Conservation (phyloP, 2,888 invertebrate genomes). For the Cheilosia scutellata region DNA sequence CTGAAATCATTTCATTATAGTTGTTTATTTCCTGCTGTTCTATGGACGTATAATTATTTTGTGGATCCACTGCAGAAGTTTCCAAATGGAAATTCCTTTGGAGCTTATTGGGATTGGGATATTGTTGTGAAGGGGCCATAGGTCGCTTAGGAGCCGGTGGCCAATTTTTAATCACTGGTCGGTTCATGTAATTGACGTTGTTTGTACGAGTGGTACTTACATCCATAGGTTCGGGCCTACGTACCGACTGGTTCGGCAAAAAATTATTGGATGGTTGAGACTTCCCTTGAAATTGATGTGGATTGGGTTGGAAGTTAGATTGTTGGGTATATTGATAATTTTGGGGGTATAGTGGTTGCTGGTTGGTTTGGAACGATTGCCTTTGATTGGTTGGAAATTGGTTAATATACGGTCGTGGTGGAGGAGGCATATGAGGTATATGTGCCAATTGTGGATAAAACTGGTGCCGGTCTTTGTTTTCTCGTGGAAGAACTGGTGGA, state of each 20-base stretch:
- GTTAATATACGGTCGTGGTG: background rate
- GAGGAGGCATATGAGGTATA: background rate
- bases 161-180: slow-evolving; percentile 33
- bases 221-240: slow-evolving; percentile 21
- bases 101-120: slow-evolving; percentile 27
- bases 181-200: slow-evolving; percentile 57
- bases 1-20: slow-evolving; percentile 34
- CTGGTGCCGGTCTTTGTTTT: background rate
- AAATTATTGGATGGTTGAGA: slow-evolving; percentile 7
- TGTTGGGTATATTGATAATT: slow-evolving; percentile 7
- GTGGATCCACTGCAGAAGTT: slow-evolving; percentile 21
- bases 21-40: slow-evolving; percentile 13
- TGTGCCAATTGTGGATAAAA: slow-evolving; percentile 18
- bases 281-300: slow-evolving; percentile 13
- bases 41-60: slow-evolving; percentile 8
- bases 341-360: slow-evolving; percentile 8
- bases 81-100: slow-evolving; percentile 55
- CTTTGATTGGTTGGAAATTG: slow-evolving; percentile 1
- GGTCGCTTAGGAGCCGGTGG: slow-evolving; percentile 47
- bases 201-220: slow-evolving; percentile 1
- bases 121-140: slow-evolving; percentile 8
- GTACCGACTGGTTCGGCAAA: slow-evolving; percentile 16
- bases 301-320: slow-evolving; percentile 13
- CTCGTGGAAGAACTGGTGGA: slow-evolving; percentile 3
- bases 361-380: slow-evolving; percentile 4